Evolutionary conservation across 1,140 invertebrate genomes (phyloP), one percentile per base, ranked within the genome.

Genomic region (Eupristina koningsbergeri): DNA sequence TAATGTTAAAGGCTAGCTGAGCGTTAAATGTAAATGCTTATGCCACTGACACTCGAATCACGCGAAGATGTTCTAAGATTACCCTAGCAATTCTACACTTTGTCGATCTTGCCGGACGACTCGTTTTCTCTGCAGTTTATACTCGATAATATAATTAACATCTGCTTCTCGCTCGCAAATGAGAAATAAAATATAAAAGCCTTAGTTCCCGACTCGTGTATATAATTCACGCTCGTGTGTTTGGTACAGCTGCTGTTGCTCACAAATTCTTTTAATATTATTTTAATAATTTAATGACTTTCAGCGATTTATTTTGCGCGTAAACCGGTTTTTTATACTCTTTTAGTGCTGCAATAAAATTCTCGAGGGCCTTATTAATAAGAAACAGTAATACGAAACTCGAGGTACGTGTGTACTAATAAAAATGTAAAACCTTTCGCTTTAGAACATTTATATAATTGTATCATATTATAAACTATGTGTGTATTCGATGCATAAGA

Each of bases 71-170:
- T 83, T 89, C 79, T 86, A 88, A 90, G 85, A 90, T 91, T 91
- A 90, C 88, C 87, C 82, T 86, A 78, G 85, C 84, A 86, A 89
- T 89, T 92, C 89, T 88, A 87, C 86, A 89, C 88, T 88, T 90
- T 89, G 89, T 88, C 88, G 85, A 88, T 87, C 81, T 86, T 78
- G 61, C 22, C 45, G 63, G 77, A 83, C 83, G 64, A 87, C 85
- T 85, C 83, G 84, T 87, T 86, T 86, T 74, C 83, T 84, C 45
- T 29, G 71, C 75, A 84, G 87, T 88, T 88, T 89, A 88, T 87
- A 64, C 69, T 31, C 73, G 81, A 86, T 87, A 83, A 86, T 86
- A 86, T 86, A 87, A 88, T 89, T 85, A 83, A 86, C 77, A 74
- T 86, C 85, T 31, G 84, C 80, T 29, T 39, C 45, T 50, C 47